Percentiles rank a stretch among this genome's conserved stretches.
phyloP scores from a whole-genome alignment of 1,140 invertebrate species.

The Sitophilus oryzae region DNA sequence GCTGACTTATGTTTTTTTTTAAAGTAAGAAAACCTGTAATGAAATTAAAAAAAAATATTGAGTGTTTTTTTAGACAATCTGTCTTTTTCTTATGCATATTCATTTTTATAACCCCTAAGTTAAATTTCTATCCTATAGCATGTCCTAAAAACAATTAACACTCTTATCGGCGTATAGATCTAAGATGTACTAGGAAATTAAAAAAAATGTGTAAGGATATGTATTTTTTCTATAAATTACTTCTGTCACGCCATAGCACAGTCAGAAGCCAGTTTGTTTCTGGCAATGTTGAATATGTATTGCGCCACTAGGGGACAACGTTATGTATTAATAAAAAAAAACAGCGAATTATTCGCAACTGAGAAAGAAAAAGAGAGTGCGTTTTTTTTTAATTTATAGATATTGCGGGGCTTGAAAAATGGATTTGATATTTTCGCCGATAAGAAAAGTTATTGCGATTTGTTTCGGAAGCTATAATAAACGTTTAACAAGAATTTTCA shows the following conservation, averaged over 20 bases:
- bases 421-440: neutral
- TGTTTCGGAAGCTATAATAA: too few relatives aligned
- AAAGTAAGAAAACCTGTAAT: too few relatives aligned
- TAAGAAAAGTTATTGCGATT: too few relatives aligned
- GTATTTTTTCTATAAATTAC: neutral
- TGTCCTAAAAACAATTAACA: neutral
- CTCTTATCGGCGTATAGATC: neutral
- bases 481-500: too few relatives aligned
- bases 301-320: neutral
- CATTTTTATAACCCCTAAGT: neutral
- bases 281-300: neutral
- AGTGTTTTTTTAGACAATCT: too few relatives aligned
- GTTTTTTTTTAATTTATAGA: neutral
- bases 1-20: too few relatives aligned
- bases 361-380: neutral
- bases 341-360: neutral
- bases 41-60: too few relatives aligned
- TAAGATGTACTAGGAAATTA: neutral
- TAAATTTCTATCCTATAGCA: neutral
- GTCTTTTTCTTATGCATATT: neutral
- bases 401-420: neutral
- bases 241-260: neutral
- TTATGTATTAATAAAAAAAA: neutral
- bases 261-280: too few relatives aligned
- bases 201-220: neutral